Evolutionary conservation across 2,888 invertebrate genomes (phyloP), one percentile per base, ranked within the genome.

Genomic region (Agrochola litura): DNA sequence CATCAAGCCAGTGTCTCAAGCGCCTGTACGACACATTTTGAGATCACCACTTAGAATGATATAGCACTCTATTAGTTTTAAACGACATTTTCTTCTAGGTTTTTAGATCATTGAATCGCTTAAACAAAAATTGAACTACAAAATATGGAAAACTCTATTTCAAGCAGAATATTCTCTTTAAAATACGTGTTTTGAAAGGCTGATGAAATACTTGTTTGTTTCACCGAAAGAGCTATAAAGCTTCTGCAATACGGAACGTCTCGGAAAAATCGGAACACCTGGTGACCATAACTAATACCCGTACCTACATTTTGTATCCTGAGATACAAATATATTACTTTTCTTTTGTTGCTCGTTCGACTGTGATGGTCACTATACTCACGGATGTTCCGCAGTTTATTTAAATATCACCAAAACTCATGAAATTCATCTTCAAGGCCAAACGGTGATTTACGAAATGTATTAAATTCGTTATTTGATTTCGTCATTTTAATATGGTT

Each of bases 211-310:
- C 63, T 25, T 56, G 46, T 22, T 76, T 58, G 43, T 60, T 63
- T 75, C 25, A 14, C 25, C 19, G 74, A 79, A 54, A 61, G 63
- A 56, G 54, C 37, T 70, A 79, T 73, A 77, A 75, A 82, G 73
- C 56, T 78, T 66, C 70, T 76, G 69, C 70, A 81, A 88, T 86
- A 76, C 41, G 80, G 52, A 70, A 68, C 66, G 73, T 80, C 66
- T 78, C 49, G 74, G 77, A 67, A 77, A 77, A 77, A 74, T 77
- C 60, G 77, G 68, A 73, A 77, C 84, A 86, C 82, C 94, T 87
- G 84, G 75, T 94, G 94, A 92, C 87, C 88, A 89, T 92, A 88
- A 93, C 91, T 92, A 1, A 30, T 92, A 71, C 65, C 65, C 14
- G 65, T 66, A 66, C 43, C 49, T 93, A 92, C 89, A 93, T 92